Percentiles rank a stretch among this genome's conserved stretches.
These are phyloP conservation scores for Emydoidea blandingii DNA, from an alignment of 2,797 vertebrate species.

Conservation along the genomic window DNA sequence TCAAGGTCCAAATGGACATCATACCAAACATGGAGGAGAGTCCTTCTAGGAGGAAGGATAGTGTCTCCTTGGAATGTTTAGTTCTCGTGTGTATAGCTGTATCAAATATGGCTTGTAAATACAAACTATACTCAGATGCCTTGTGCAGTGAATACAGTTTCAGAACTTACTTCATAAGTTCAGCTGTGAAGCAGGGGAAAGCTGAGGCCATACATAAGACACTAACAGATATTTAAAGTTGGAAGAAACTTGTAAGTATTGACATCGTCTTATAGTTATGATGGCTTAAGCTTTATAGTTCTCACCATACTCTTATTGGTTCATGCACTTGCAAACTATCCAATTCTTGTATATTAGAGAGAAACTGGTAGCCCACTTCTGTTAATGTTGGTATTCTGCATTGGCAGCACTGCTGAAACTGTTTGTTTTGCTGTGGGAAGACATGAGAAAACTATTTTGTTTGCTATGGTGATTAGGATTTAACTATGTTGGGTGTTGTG, in stretches of 20 bases:
- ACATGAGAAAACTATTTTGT: background rate
- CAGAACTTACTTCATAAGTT: background rate
- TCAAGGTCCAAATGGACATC: background rate
- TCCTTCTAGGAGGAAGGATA: background rate
- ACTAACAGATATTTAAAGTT: background rate
- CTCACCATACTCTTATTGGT: background rate
- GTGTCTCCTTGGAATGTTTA: background rate
- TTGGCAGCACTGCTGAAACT: background rate
- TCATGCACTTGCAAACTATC: background rate
- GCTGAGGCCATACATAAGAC: background rate
- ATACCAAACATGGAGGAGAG: background rate
- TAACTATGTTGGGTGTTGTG: conserved; percentile 1
- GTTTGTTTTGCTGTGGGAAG: background rate
- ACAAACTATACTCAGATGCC: background rate
- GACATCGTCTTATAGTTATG: background rate
- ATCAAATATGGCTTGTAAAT: background rate
- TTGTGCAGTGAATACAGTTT: background rate
- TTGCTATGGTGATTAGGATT: background rate
- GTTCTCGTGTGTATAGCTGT: background rate
- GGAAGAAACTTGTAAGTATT: background rate
- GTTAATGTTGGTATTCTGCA: background rate
- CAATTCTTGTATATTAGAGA: background rate
- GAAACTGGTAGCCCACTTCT: background rate
- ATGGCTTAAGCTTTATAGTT: background rate
- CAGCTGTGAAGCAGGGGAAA: background rate